Conservation (phyloP, 2,797 vertebrate genomes). For the Esox lucius region DNA sequence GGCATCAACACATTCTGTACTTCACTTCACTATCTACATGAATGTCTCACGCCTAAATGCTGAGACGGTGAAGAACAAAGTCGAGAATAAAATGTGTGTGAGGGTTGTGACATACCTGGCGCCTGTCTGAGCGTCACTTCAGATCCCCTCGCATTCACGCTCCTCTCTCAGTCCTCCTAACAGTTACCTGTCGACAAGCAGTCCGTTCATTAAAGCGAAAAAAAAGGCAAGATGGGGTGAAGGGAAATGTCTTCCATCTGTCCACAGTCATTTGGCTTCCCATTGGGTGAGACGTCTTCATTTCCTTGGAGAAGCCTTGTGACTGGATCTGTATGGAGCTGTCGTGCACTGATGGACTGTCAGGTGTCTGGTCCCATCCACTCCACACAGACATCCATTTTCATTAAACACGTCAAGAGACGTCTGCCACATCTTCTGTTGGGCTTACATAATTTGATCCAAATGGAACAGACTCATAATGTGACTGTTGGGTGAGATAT, state of each 20-base stretch:
- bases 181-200: constrained; percentile 51
- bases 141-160: neutral
- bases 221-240: constrained; percentile 42
- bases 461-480: constrained; percentile 44
- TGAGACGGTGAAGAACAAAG: neutral
- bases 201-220: constrained; percentile 48
- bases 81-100: neutral
- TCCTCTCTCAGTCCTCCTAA: constrained; percentile 10
- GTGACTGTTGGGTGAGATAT: constrained; percentile 42
- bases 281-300: constrained; percentile 66
- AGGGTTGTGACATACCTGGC: neutral
- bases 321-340: constrained; percentile 45
- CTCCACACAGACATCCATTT: constrained; percentile 63
- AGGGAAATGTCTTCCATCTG: constrained; percentile 61
- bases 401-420: constrained; percentile 68
- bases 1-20: neutral
- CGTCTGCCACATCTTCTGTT: constrained; percentile 48
- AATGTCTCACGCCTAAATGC: constrained; percentile 1
- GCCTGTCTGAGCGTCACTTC: constrained; percentile 1
- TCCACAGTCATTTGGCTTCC: constrained; percentile 66
- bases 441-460: constrained; percentile 57
- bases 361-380: constrained; percentile 61
- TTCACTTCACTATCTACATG: neutral
- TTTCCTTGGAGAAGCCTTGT: constrained; percentile 59
- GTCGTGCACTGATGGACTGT: constrained; percentile 58